Conservation (phyloP, 2,888 invertebrate species). For the Drosophila nigricruria region DNA sequence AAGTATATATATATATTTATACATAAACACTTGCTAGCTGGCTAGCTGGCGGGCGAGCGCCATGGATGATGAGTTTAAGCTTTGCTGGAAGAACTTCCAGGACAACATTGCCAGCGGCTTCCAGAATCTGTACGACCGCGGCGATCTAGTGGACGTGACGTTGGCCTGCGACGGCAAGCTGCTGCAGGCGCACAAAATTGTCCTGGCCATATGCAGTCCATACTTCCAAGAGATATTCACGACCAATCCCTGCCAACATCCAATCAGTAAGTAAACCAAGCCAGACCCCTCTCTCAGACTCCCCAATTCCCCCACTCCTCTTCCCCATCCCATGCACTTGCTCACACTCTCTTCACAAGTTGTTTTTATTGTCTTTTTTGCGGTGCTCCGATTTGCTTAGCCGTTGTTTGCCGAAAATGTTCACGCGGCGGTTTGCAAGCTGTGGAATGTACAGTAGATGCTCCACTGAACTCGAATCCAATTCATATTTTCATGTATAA, state of each 20-base stretch:
- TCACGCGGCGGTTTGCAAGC: conserved; percentile 30
- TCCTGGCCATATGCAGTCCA: conserved; percentile 86
- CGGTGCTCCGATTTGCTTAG: conserved; percentile 29
- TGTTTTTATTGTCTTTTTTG: conserved; percentile 21
- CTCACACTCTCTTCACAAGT: conserved; percentile 38
- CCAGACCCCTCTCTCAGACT: not conserved
- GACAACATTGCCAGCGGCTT: conserved; percentile 85
- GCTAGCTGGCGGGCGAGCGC: conserved; percentile 30
- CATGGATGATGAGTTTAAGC: conserved; percentile 85
- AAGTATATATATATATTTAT: not conserved
- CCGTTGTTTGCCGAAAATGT: conserved; percentile 50
- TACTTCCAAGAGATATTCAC: conserved; percentile 86
- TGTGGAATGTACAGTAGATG: conserved; percentile 1
- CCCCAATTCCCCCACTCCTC: too few relatives aligned
- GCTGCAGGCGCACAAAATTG: conserved; percentile 86
- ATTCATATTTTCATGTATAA: not conserved
- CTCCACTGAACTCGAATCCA: not conserved
- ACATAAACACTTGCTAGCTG: conserved; percentile 8
- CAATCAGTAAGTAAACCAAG: conserved; percentile 84
- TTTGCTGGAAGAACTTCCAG: conserved; percentile 86
- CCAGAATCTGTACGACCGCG: conserved; percentile 85
- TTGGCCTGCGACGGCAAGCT: conserved; percentile 86
- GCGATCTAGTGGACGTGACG: conserved; percentile 86
- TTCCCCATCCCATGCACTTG: conserved; percentile 2
- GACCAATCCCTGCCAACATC: conserved; percentile 86